Evolutionary conservation across 2,888 invertebrate species (phyloP), one percentile per base, ranked within the genome.

Genomic region (Cistogaster globosa): DNA sequence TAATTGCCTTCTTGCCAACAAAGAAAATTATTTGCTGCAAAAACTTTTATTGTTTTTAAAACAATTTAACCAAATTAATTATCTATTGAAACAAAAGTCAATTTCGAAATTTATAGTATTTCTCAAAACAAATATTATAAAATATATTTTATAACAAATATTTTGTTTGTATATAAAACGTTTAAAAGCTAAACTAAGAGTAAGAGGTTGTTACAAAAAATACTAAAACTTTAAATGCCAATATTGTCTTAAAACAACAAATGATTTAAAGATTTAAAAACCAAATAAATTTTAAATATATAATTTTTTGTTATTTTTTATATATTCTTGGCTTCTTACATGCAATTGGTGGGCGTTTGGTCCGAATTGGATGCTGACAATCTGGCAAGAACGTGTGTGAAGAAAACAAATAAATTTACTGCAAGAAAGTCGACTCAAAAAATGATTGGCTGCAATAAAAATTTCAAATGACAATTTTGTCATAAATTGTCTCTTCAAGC

Each of bases 381-480:
- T 48, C 48, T 63, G 45, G 45, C 63, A 78, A 38, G 38, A 75
- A 82, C 71, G 63, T 65, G 65, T 57, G 63, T 20, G 45, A 74
- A 11, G 32, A 83, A 60, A 53, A 51, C 74, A 65, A 69, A 84
- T 84, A 84, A 84, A 84, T 84, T 84, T 71, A 22, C 58, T 38
- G 18, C 36, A 8, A n/a, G 0, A 12, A 53, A 53, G 20, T 20
- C 9, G 38, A 76, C 5, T n/a, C 3, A 80, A 75, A 62, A 51
- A 62, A 72, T 72, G 20, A 60, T 81, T 72, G 69, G 32, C 68
- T 77, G 14, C 63, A 74, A 84, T 77, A 76, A 77, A 75, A 81
- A 77, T 77, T 69, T 78, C 51, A 78, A 77, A 74, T 84, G 81
- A 57, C 81, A 84, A 74, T 84, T 84, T 57, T 77, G 72, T 58